Percentiles rank a stretch among this genome's conserved stretches.
Conservation (phyloP, 2,797 vertebrate species). For the Urocyon cinereoargenteus region DNA sequence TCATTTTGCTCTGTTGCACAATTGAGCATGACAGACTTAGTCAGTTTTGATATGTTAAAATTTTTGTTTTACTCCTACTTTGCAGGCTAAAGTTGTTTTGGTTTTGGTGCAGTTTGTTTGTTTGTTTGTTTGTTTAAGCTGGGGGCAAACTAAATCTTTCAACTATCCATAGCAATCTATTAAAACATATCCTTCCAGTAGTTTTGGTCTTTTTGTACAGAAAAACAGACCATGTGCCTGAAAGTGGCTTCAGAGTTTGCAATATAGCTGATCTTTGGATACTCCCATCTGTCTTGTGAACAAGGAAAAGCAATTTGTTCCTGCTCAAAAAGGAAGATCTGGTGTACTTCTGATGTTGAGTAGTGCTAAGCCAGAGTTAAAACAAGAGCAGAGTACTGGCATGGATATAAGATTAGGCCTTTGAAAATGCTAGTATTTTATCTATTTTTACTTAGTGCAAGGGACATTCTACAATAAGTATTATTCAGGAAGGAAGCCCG, state of each 20-base stretch:
- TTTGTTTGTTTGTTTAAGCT: neutral
- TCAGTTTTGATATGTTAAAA: constrained; percentile 15
- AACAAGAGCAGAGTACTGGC: neutral
- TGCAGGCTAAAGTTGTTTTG: neutral
- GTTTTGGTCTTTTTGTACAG: neutral
- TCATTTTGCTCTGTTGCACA: constrained; percentile 31
- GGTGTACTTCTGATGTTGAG: neutral
- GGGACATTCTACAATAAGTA: constrained; percentile 5
- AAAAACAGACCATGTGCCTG: neutral
- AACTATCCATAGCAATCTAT: neutral
- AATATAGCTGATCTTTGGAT: neutral
- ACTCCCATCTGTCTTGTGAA: neutral
- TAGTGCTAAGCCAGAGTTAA: neutral
- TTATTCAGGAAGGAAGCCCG: constrained; percentile 17
- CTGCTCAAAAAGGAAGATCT: neutral
- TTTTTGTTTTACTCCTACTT: neutral
- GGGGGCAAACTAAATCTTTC: constrained; percentile 13
- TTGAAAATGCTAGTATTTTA: constrained; percentile 38
- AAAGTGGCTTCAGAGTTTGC: neutral
- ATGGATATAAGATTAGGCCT: neutral
- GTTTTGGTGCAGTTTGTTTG: too few relatives aligned
- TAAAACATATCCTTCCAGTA: neutral
- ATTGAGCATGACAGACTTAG: constrained; percentile 14
- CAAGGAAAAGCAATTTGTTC: neutral
- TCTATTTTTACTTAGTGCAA: constrained; percentile 9